Conservation (phyloP, 1,140 invertebrate species). For the Formica exsecta region DNA sequence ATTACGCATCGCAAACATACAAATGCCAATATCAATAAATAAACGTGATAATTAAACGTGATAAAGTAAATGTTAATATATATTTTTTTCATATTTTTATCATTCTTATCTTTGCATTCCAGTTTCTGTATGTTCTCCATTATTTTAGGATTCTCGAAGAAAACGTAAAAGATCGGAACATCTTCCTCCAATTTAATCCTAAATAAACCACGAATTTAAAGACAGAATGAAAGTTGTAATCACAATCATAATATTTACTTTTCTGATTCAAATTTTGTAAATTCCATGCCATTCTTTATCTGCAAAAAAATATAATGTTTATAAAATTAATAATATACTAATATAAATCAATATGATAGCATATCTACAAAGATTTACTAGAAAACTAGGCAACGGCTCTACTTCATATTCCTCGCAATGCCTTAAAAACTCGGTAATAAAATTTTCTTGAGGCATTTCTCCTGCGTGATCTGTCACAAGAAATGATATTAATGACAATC, state of each 20-base stretch:
- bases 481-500: constrained; percentile 2
- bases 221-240: neutral
- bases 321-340: neutral
- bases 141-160: constrained; percentile 52
- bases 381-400: constrained; percentile 45
- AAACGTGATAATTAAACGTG: neutral
- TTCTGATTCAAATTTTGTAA: neutral
- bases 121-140: constrained; percentile 45
- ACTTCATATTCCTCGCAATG: constrained; percentile 53
- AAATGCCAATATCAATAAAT: neutral
- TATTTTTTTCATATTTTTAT: neutral
- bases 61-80: neutral
- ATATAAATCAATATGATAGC: neutral
- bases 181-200: neutral
- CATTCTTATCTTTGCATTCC: constrained; percentile 61
- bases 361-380: constrained; percentile 35
- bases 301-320: neutral
- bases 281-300: neutral
- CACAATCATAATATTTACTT: constrained; percentile 25
- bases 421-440: constrained; percentile 66
- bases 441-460: constrained; percentile 56
- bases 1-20: neutral
- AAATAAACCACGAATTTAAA: constrained; percentile 13
- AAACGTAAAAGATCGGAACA: constrained; percentile 35
- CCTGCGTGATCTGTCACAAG: constrained; percentile 10